A percentile compares a stretch with the other conserved stretches of the same genome.
These are phyloP conservation scores for Zaprionus camerounensis DNA, from an alignment of 1,140 invertebrate species.

Conservation along the genomic window DNA sequence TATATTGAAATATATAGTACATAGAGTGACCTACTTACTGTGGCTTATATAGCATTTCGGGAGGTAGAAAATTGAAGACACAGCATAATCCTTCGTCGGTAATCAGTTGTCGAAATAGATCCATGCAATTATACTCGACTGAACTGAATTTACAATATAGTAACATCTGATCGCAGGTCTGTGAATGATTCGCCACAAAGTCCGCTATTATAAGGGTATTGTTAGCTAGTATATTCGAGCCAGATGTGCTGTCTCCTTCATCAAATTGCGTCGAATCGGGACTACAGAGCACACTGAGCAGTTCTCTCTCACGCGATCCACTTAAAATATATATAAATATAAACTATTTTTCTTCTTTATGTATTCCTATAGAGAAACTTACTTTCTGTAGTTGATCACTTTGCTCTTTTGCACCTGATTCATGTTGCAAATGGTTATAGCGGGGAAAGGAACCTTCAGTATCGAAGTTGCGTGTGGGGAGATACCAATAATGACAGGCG, in stretches of 20 bases:
- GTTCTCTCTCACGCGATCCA: slow-evolving; percentile 48
- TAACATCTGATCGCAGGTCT: slow-evolving; percentile 89
- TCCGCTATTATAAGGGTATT: slow-evolving; percentile 59
- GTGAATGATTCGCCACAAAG: slow-evolving; percentile 83
- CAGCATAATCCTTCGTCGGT: slow-evolving; percentile 93
- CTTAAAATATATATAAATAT: slow-evolving; percentile 23
- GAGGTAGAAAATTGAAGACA: slow-evolving; percentile 90
- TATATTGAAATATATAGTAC: neutral
- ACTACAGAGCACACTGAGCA: slow-evolving; percentile 48
- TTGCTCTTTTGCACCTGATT: slow-evolving; percentile 88
- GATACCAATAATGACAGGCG: slow-evolving; percentile 90
- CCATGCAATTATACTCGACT: slow-evolving; percentile 86
- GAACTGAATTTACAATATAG: slow-evolving; percentile 88
- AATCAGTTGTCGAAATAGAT: slow-evolving; percentile 90
- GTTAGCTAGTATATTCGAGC: slow-evolving; percentile 13
- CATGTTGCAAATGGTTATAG: slow-evolving; percentile 92
- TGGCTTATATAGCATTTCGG: slow-evolving; percentile 87
- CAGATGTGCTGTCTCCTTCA: neutral
- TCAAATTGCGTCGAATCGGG: neutral
- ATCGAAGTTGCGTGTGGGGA: slow-evolving; percentile 88
- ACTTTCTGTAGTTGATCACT: slow-evolving; percentile 64
- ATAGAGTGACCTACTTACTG: slow-evolving; percentile 34
- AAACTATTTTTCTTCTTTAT: neutral
- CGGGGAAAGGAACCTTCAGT: slow-evolving; percentile 89
- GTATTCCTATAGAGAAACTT: neutral